Evolutionary conservation across 2,888 invertebrate genomes (phyloP), one percentile per base, ranked within the genome.

Genomic region (Globia sparganii): DNA sequence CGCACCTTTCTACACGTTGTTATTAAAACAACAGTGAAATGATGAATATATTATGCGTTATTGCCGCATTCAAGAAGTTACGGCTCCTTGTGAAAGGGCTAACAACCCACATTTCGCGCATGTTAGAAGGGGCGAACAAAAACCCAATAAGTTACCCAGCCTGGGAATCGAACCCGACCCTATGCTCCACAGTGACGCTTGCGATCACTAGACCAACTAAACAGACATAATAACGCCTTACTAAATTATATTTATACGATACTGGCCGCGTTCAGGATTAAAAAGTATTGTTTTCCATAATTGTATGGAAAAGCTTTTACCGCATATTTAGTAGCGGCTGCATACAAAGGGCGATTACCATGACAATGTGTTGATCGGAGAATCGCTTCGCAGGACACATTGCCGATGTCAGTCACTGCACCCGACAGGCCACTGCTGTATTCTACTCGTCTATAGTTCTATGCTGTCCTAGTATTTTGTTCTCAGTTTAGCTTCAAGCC

Each of bases 381-480:
- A 71, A 62, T 46, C 77, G 53, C 46, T 62, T 46, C 77, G 53
- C 46, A 43, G 68, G 65, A 46, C 13, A 56, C 79, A 81, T 43
- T 72, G 86, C 62, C 77, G 76, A 74, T 79, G 77, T n/a, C 81
- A 65, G 71, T 68, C 68, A 34, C 34, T 78, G 81, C 72, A 40
- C 65, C 53, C 78, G 66, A 0, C n/a, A 9, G 18, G 18, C 28
- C 18, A 21, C 58, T 31, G 56, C 9, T 37, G 59, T 53, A 66
- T 31, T 58, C 34, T 58, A 58, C 59, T 37, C 64, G 58, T 31
- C 68, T 68, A 28, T 43, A 58, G 9, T 15, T 34, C 11, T 43
- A 43, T 65, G 49, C 40, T 43, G 28, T 13, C 46, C 66, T 67
- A 49, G 61, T 79, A 43, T 62, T n/a, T 62, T 25, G 49, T 31